phyloP scores from a whole-genome alignment of 2,888 invertebrate genomes.

The Amiota mariae region DNA sequence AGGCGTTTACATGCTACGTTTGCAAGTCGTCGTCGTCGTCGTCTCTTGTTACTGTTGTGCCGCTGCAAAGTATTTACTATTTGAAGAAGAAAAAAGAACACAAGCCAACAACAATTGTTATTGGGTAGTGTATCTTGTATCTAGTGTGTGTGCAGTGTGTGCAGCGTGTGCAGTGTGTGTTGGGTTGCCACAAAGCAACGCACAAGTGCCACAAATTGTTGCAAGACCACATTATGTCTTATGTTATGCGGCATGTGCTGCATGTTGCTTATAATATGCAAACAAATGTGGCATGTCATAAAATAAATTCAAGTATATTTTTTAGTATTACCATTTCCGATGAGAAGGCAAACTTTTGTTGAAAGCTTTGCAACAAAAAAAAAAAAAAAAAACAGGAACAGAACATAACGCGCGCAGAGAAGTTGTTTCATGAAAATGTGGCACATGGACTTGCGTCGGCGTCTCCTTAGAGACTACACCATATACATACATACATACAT shows the following conservation, averaged over 20 bases:
- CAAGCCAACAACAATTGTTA: not conserved
- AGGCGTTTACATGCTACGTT: constrained; percentile 17
- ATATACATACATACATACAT: no score
- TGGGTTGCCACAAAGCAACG: not conserved
- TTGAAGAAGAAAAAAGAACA: constrained; percentile 5
- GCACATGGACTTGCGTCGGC: constrained; percentile 4
- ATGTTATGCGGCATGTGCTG: not conserved
- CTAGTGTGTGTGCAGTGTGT: no score
- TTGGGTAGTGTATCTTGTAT: no score
- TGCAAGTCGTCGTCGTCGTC: not conserved
- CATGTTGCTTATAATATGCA: constrained; percentile 3
- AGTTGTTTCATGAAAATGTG: not conserved
- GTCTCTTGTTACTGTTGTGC: constrained; percentile 21
- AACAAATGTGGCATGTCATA: constrained; percentile 40
- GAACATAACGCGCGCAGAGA: not conserved
- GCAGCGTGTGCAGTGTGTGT: no score
- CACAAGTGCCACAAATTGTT: constrained; percentile 22
- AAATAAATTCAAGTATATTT: constrained; percentile 37
- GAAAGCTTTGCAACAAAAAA: not conserved
- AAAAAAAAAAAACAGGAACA: not conserved
- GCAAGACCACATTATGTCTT: not conserved
- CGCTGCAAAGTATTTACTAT: constrained; percentile 19
- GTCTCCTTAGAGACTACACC: not conserved
- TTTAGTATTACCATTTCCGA: constrained; percentile 25
- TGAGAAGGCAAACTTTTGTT: not conserved